Evolutionary conservation across 1,140 invertebrate species (phyloP).

Genomic region (Phortica variegata): DNA sequence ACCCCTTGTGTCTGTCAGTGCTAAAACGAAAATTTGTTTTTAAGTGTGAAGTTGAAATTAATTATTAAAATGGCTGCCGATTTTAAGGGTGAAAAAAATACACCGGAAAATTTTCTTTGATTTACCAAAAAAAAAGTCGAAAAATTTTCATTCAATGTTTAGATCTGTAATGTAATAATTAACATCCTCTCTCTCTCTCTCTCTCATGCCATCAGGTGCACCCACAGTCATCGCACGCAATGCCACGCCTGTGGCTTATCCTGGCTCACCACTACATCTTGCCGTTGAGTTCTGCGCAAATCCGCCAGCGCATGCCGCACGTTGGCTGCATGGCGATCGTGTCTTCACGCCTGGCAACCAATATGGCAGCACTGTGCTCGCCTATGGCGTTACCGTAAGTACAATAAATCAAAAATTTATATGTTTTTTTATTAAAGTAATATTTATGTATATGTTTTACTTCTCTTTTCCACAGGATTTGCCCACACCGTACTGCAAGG

Average conservation of each 20-base stretch:
- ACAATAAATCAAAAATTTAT: not conserved
- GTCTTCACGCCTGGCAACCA: slow-evolving; percentile 56
- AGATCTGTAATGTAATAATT: no score
- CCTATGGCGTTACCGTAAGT: slow-evolving; percentile 53
- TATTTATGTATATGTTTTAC: not conserved
- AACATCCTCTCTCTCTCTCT: not conserved
- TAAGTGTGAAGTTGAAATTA: no score
- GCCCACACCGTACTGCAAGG: slow-evolving; percentile 55
- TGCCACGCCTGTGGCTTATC: slow-evolving; percentile 60
- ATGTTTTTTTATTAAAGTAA: not conserved
- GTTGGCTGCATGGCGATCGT: slow-evolving; percentile 56
- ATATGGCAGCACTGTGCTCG: slow-evolving; percentile 53
- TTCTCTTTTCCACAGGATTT: slow-evolving; percentile 35
- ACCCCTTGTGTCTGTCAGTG: no score
- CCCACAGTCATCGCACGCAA: slow-evolving; percentile 59
- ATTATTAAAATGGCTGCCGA: no score
- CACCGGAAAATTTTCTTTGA: no score
- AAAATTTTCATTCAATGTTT: no score
- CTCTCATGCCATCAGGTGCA: slow-evolving; percentile 51
- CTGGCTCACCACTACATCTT: slow-evolving; percentile 60
- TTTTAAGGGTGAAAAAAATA: no score
- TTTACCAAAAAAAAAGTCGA: no score
- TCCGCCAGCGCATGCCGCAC: slow-evolving; percentile 56
- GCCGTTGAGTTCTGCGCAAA: slow-evolving; percentile 63
- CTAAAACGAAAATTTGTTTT: no score